A percentile compares a stretch with the other conserved stretches of the same genome.
phyloP scores from a whole-genome alignment of 2,113 vertebrate species.

The Charadrius vociferus region DNA sequence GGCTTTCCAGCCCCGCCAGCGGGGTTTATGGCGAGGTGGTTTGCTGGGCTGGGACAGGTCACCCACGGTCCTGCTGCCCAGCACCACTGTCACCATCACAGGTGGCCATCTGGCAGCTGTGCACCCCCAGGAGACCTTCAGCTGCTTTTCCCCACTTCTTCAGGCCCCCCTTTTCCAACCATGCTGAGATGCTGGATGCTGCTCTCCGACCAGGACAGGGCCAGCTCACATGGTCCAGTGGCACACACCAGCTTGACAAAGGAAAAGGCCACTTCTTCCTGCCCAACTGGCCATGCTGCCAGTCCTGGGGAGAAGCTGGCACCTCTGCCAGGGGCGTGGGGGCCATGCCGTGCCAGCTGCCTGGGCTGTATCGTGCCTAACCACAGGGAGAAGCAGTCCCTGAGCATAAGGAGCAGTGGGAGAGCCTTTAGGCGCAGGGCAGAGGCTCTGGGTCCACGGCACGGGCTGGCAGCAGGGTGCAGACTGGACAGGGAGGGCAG shows the following conservation, averaged over 20 bases:
- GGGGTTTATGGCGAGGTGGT: background rate
- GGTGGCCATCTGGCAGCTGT: background rate
- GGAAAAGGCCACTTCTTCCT: background rate
- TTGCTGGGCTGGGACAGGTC: background rate
- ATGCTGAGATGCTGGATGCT: background rate
- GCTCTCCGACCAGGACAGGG: fast-evolving
- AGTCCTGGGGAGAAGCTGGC: background rate
- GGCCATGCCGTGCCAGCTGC: background rate
- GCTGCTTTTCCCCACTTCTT: background rate
- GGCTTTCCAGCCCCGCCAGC: fast-evolving
- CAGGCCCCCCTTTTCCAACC: background rate
- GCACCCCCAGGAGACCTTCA: fast-evolving
- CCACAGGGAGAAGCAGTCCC: background rate
- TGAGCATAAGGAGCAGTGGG: background rate
- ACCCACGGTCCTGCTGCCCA: fast-evolving
- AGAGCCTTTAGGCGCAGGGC: background rate
- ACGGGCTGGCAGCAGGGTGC: background rate
- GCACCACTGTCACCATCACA: fast-evolving
- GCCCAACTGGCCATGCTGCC: background rate
- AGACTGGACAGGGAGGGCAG: background rate
- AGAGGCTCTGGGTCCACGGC: background rate
- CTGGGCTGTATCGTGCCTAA: background rate
- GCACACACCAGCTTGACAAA: fast-evolving
- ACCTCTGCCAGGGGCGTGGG: background rate
- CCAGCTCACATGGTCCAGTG: fast-evolving